Base-by-base conservation (phyloP, 2,888 invertebrate species). In the Nomada flava region DNA sequence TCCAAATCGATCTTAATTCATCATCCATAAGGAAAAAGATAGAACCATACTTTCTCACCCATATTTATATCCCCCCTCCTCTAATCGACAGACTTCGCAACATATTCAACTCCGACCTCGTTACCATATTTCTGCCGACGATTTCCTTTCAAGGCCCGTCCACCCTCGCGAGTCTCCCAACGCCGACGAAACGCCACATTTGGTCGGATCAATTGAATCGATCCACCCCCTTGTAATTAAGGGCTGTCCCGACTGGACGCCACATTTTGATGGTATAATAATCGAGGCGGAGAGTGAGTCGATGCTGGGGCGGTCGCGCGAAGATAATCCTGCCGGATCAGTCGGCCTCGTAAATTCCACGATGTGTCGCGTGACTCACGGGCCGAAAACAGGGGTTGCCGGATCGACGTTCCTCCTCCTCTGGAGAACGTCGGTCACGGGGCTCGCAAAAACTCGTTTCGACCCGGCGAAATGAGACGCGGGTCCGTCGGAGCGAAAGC, bases 241-340 rank as follows among this genome's bases (percentile, higher is more conserved):
- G 76, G 84, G 76, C 73, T 44, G 59, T 74, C 50, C 85, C 78
- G 84, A 84, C 84, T 80, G 86, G 81, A 73, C 86, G 81, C 76
- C 82, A 76, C 88, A 82, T 79, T 88, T 88, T 88, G 88, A 88
- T 88, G 86, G 79, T 76, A 84, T 87, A 88, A 88, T 88, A 88
- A 88, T 88, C 87, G 88, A 67, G 71, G 70, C 76, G 65, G 64
- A 57, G 73, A 57, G 64, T 52, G 70, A 1, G 53, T 62, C 65
- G 70, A 23, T 29, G 53, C 26, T 55, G 52, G 64, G 65, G 73
- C 78, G 75, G 82, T 62, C 67, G 78, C 76, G 82, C 79, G 83
- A 84, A 90, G 92, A 91, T 91, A 92, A 92, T 91, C 91, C 90
- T 67, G 72, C 78, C n/a, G 91, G 91, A 91, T 91, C 91, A 89